phyloP scores from a whole-genome alignment of 2,888 invertebrate species.

The Sphecodes monilicornis region DNA sequence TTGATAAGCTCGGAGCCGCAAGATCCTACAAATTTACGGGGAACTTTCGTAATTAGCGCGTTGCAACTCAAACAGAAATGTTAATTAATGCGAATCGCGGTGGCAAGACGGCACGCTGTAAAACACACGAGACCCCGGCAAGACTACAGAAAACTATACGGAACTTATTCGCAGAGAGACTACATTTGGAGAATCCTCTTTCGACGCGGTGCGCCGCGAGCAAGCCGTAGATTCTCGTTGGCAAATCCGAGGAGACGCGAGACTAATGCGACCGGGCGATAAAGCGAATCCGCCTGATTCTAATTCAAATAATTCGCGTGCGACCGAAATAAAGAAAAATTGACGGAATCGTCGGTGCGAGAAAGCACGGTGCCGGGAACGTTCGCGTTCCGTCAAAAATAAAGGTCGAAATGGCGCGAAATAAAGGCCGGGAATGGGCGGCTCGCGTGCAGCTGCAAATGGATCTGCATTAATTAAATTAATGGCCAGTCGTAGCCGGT shows the following conservation, averaged over 20 bases:
- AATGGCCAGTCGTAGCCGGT: slow-evolving; percentile 63
- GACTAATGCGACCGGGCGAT: slow-evolving; percentile 1
- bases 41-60: slow-evolving; percentile 10
- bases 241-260: neutral
- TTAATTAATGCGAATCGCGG: slow-evolving; percentile 11
- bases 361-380: neutral
- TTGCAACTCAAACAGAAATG: slow-evolving; percentile 5
- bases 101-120: neutral
- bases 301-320: neutral
- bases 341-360: neutral
- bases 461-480: slow-evolving; percentile 73
- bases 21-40: neutral
- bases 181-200: slow-evolving; percentile 4
- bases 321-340: neutral
- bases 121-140: neutral
- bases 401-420: slow-evolving; percentile 63
- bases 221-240: neutral
- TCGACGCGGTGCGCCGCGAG: neutral
- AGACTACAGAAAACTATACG: neutral
- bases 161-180: neutral
- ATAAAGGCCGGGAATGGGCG: slow-evolving; percentile 64
- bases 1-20: slow-evolving; percentile 11
- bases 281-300: slow-evolving; percentile 10
- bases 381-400: slow-evolving; percentile 54
- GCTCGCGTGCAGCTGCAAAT: slow-evolving; percentile 66